Base-by-base conservation (phyloP, 2,113 vertebrate species). In the Papio anubis region DNA sequence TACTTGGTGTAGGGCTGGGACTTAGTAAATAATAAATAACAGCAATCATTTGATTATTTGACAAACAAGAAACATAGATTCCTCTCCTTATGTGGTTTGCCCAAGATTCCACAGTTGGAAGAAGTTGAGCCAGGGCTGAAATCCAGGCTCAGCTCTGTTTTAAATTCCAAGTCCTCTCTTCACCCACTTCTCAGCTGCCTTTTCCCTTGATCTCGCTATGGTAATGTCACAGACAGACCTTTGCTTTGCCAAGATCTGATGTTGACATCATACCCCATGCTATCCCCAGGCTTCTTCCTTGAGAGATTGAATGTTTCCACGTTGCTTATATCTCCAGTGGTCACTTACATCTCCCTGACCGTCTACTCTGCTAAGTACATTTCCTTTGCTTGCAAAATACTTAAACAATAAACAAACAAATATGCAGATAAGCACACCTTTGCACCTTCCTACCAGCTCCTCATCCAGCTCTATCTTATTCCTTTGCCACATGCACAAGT, bases 171-270 rank as follows among this genome's bases (percentile, higher is more conserved):
- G 55, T 21, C 43, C n/a, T 50, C 23, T 64, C 61, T 8, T 52
- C 50, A 4, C 1, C 0, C 0, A 43, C 21, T 52, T 27, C 43
- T 35, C 21, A 0, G 66, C 38, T 0, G 0, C 55, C 43, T 17
- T 14, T 30, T 25, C 8, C 1, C 43, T 6, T 52, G n/a, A 0
- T 48, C 68, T 17, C 10, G 3, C 43, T 4, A 0, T 4, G 20
- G n/a, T 2, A 8, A 8, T 50, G 2, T 78, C 73, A 4, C 18
- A 64, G 43, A 21, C 20, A 20, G 38, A 6, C 17, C 6, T 12
- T 40, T 5, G n/a, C n/a, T 70, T 27, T 3, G 16, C 23, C 48
- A 21, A 25, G 64, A 38, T 1, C 11, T 23, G 38, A 5, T 7
- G 12, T 0, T 5, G 76, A 55, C 4, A 1, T 7, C 2, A 27